Evolutionary conservation across 2,797 vertebrate genomes (phyloP).

Genomic region (Clamator glandarius): DNA sequence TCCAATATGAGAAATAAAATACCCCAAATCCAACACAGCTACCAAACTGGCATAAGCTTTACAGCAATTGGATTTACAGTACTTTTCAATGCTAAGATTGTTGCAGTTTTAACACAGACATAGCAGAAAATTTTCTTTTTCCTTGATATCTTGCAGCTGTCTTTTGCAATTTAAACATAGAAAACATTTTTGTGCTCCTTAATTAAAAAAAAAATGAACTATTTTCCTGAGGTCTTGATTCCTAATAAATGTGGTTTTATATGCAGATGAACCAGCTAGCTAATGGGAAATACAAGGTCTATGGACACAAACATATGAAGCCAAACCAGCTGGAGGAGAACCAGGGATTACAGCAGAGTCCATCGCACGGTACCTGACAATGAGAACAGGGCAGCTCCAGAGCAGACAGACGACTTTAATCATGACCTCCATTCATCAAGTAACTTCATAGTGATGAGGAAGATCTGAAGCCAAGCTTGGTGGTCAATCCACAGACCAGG

Average conservation of each 20-base stretch:
- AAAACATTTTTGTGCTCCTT: neutral
- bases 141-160: neutral
- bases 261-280: neutral
- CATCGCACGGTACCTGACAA: neutral
- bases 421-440: neutral
- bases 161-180: neutral
- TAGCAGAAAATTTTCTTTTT: neutral
- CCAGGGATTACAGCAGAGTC: neutral
- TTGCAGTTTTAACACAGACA: neutral
- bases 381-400: neutral
- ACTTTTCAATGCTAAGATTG: neutral
- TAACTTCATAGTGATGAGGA: accelerated
- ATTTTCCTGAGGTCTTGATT: neutral
- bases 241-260: neutral
- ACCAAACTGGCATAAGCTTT: neutral
- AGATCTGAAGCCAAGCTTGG: neutral
- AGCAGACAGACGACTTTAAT: neutral
- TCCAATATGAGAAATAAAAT: neutral
- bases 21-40: neutral
- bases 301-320: neutral
- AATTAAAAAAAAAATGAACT: neutral
- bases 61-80: neutral
- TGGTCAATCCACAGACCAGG: neutral
- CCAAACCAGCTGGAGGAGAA: neutral
- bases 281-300: neutral